Conservation (phyloP, 2,888 invertebrate species). For the Hypercompe scribonia region DNA sequence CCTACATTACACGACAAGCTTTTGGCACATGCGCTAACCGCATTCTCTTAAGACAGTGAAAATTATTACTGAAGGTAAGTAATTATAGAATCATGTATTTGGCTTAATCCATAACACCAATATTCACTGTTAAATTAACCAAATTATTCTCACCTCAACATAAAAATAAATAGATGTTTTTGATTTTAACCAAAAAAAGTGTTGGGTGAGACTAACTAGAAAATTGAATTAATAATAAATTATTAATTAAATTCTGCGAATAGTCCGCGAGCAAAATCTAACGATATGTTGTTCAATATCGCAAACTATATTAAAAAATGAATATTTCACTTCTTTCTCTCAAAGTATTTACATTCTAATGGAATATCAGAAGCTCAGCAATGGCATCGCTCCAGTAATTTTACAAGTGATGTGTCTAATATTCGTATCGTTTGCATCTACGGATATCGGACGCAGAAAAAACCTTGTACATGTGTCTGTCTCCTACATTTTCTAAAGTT, state of each 20-base stretch:
- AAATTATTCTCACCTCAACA: not conserved
- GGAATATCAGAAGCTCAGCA: not conserved
- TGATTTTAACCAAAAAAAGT: too few species aligned
- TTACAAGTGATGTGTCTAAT: not conserved
- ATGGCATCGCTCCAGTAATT: not conserved
- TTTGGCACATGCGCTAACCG: slow-evolving; percentile 38
- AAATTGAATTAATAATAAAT: too few species aligned
- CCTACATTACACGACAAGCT: slow-evolving; percentile 26
- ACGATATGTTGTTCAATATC: not conserved
- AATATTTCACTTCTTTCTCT: not conserved
- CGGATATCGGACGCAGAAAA: not conserved
- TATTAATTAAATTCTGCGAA: too few species aligned
- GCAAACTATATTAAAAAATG: not conserved
- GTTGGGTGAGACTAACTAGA: too few species aligned
- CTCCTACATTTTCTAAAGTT: too few species aligned
- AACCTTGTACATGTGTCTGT: not conserved
- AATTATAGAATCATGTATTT: slow-evolving; percentile 22
- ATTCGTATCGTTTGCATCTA: not conserved
- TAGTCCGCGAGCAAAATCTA: too few species aligned
- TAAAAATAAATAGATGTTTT: not conserved
- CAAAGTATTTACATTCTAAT: not conserved
- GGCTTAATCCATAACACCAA: not conserved
- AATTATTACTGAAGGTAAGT: slow-evolving; percentile 23
- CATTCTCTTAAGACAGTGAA: slow-evolving; percentile 37
- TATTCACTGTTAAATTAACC: not conserved